phyloP scores from a whole-genome alignment of 2,797 vertebrate genomes.

The Rallus crepitans region DNA sequence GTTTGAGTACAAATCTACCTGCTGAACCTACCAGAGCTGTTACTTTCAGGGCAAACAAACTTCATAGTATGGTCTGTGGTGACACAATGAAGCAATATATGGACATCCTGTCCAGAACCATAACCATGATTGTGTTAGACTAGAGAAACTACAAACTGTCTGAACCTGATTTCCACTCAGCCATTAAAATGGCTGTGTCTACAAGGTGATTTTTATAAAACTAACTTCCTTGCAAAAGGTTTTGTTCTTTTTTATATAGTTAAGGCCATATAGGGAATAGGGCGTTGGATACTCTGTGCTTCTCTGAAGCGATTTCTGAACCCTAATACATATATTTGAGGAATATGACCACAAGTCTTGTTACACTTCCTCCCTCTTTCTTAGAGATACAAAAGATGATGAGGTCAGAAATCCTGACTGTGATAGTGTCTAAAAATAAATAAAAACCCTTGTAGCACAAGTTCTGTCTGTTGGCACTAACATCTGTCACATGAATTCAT shows the following conservation, averaged over 20 bases:
- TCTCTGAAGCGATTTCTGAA: background rate
- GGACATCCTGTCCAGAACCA: background rate
- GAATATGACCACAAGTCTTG: background rate
- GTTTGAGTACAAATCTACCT: background rate
- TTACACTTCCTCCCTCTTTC: background rate
- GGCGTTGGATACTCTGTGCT: accelerated
- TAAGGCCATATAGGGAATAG: background rate
- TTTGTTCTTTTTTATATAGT: background rate
- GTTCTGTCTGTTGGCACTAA: background rate
- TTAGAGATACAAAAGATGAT: background rate
- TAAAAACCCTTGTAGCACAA: background rate
- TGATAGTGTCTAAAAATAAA: background rate
- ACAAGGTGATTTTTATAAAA: background rate
- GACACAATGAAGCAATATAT: background rate
- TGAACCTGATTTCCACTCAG: background rate
- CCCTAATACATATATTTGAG: background rate
- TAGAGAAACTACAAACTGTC: background rate
- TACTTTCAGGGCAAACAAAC: background rate
- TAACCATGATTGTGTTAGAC: accelerated
- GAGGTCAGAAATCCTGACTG: background rate
- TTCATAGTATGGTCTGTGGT: background rate
- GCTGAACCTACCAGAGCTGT: background rate
- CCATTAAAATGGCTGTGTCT: background rate
- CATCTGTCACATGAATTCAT: background rate
- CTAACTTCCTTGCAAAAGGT: background rate